Conservation (phyloP, 2,797 vertebrate species). For the Odontamblyopus rebecca region DNA sequence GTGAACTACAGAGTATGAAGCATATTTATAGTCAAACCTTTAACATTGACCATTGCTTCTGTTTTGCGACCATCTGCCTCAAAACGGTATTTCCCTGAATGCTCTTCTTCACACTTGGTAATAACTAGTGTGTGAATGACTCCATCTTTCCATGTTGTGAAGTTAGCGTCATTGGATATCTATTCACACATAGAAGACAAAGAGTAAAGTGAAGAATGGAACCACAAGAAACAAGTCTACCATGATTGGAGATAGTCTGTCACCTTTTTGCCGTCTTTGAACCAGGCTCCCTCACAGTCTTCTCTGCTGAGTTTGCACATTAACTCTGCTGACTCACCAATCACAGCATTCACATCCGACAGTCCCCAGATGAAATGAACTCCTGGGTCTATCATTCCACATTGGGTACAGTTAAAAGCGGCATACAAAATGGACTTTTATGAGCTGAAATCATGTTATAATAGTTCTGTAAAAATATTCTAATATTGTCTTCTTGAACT, state of each 20-base stretch:
- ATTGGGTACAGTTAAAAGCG: background rate
- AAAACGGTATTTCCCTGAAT: conserved; percentile 86
- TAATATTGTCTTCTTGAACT: no score
- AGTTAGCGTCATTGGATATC: conserved; percentile 76
- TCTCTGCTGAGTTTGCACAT: conserved; percentile 81
- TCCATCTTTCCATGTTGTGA: conserved; percentile 77
- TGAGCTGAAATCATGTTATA: background rate
- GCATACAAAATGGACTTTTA: background rate
- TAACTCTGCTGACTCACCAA: conserved; percentile 74
- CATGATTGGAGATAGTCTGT: background rate
- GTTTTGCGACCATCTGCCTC: conserved; percentile 83
- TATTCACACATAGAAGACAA: conserved; percentile 42
- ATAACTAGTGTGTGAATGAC: conserved; percentile 78
- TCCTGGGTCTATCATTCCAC: conserved; percentile 63
- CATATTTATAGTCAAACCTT: conserved; percentile 72
- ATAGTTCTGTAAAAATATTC: no score
- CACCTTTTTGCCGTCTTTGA: conserved; percentile 86
- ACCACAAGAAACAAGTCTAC: background rate
- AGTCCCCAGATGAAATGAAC: conserved; percentile 80
- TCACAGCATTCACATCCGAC: conserved; percentile 70
- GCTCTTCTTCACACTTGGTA: conserved; percentile 67
- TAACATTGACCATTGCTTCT: conserved; percentile 79
- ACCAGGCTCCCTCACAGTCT: conserved; percentile 80
- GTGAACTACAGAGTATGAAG: background rate
- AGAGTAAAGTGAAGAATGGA: conserved; percentile 3